Base-by-base conservation (phyloP, 2,888 invertebrate genomes). In the Strigamia crassipes region DNA sequence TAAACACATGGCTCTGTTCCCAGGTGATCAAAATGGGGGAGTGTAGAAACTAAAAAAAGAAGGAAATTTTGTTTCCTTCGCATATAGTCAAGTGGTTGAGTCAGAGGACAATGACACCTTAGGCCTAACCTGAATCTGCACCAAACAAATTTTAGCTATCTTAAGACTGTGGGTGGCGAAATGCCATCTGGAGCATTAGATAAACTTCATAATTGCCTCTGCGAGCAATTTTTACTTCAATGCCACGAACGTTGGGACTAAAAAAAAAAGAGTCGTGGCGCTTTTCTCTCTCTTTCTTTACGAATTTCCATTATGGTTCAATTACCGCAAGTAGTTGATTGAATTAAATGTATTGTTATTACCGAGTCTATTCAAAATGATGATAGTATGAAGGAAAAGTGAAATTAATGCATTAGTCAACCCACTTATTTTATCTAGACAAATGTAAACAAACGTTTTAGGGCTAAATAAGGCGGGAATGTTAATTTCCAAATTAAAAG, bases 91-190 rank as follows among this genome's bases (percentile, higher is more conserved):
- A 27, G 12, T 12, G 1, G 12, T 73, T 73, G 73, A 73, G 73
- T 73, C 73, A 73, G 12, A 73, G 73, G 73, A 73, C 73, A 73
- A 73, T 31, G 73, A 73, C 73, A 73, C 73, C 73, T 73, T 31
- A 73, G 31, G 31, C 73, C 23, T 73, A 73, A 73, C 73, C 73
- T 73, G 73, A n/a, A 27, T 21, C 23, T n/a, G 12, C 27, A 12
- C 5, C 51, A 31, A 73, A 73, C 31, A 73, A 73, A 73, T 73
- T 73, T 73, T 31, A 73, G 31, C 73, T 73, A 73, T 73, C 73
- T 73, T 73, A 73, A 73, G 73, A 73, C 73, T 73, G 73, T 73
- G 73, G 73, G 73, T 73, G 73, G 73, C 73, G 73, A 73, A 73
- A 73, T 31, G 73, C 73, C 73, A 73, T 73, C 73, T 73, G 73